phyloP scores from a whole-genome alignment of 1,140 invertebrate species.

The Homalodisca vitripennis region DNA sequence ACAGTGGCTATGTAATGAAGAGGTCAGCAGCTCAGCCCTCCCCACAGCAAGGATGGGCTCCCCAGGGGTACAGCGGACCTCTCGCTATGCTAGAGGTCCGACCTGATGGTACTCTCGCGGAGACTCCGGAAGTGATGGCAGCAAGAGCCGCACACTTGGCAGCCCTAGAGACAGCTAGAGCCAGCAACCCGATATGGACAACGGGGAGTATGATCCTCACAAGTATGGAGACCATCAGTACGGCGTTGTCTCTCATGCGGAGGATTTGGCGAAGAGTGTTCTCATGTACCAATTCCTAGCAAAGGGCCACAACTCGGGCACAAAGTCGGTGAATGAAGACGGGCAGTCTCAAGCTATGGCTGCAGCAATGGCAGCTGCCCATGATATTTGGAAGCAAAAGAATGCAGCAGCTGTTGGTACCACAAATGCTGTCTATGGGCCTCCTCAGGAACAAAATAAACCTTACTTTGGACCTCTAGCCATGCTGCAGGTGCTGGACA shows the following conservation, averaged over 20 bases:
- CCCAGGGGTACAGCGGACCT: constrained; percentile 43
- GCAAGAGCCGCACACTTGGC: constrained; percentile 57
- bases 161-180: constrained; percentile 56
- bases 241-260: not conserved
- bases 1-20: no score
- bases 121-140: constrained; percentile 57
- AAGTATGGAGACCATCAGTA: constrained; percentile 1
- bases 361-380: not conserved
- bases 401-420: not conserved
- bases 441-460: not conserved
- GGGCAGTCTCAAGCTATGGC: not conserved
- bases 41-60: no score
- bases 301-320: no score
- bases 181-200: not conserved
- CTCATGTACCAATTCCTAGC: not conserved
- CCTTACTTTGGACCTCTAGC: not conserved
- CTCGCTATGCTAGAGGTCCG: constrained; percentile 44
- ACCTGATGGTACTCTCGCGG: constrained; percentile 57
- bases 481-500: constrained; percentile 39
- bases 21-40: no score
- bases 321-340: no score
- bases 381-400: no score
- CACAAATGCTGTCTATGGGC: not conserved
- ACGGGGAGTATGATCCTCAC: not conserved
- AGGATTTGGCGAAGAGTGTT: not conserved